Conservation (phyloP, 2,113 vertebrate species). For the Halichoeres trimaculatus region DNA sequence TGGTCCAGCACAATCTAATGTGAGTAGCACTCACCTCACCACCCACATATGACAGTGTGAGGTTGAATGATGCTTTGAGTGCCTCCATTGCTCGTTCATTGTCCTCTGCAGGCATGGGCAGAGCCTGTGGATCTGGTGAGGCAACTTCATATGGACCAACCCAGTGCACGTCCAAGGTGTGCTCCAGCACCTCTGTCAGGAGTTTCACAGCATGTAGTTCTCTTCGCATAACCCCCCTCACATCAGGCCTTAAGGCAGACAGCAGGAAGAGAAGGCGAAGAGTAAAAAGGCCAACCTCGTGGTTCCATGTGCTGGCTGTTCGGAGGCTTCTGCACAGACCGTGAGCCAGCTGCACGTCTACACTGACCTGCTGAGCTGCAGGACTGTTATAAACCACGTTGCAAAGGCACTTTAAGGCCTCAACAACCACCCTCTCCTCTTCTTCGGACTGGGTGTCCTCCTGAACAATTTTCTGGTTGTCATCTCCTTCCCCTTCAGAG, state of each 20-base stretch:
- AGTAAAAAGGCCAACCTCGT: slow-evolving; percentile 94
- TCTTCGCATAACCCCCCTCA: slow-evolving; percentile 86
- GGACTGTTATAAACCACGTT: slow-evolving; percentile 96
- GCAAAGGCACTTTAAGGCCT: slow-evolving; percentile 98
- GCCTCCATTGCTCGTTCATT: slow-evolving; percentile 93
- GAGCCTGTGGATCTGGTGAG: slow-evolving; percentile 80
- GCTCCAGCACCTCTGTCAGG: slow-evolving; percentile 92
- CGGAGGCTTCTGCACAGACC: slow-evolving; percentile 89
- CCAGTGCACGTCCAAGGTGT: slow-evolving; percentile 91
- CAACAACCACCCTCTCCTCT: slow-evolving; percentile 91
- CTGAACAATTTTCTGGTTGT: slow-evolving; percentile 31
- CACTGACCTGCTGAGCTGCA: slow-evolving; percentile 91
- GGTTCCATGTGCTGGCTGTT: slow-evolving; percentile 79
- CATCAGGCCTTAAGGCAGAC: slow-evolving; percentile 91
- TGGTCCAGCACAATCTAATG: neutral
- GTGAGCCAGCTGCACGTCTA: slow-evolving; percentile 90
- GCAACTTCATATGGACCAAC: slow-evolving; percentile 88
- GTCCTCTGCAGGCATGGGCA: slow-evolving; percentile 87
- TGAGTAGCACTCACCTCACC: slow-evolving; percentile 86
- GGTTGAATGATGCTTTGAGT: slow-evolving; percentile 96
- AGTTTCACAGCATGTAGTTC: slow-evolving; percentile 88
- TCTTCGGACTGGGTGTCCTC: slow-evolving; percentile 82
- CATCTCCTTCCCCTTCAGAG: slow-evolving; percentile 19
- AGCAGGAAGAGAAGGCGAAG: slow-evolving; percentile 96
- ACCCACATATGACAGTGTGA: slow-evolving; percentile 90